Evolutionary conservation across 2,113 vertebrate genomes (phyloP).

Genomic region (Cyprinodon variegatus): DNA sequence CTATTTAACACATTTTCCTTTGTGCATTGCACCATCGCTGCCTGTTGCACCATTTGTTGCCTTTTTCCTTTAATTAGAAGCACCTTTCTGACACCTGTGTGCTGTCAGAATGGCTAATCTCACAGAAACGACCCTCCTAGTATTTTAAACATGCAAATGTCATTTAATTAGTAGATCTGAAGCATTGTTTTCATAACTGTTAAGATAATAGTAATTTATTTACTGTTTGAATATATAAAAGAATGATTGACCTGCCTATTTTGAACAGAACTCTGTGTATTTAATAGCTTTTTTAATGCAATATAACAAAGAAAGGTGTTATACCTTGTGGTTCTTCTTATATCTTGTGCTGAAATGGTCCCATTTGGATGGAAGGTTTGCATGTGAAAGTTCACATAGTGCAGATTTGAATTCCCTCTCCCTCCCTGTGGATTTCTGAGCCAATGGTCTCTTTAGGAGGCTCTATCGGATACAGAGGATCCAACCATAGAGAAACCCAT

Average conservation of each 20-base stretch:
- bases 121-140: not conserved
- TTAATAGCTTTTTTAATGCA: not conserved
- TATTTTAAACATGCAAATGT: not conserved
- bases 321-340: not conserved
- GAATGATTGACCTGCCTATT: not conserved
- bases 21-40: not conserved
- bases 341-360: not conserved
- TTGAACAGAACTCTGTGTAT: not conserved
- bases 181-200: not conserved
- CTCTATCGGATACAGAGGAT: slow-evolving; percentile 40
- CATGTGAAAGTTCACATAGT: slow-evolving; percentile 30
- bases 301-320: not conserved
- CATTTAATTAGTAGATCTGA: too few species aligned
- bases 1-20: not conserved
- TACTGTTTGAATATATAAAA: not conserved
- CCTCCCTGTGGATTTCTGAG: not conserved
- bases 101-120: not conserved
- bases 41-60: not conserved
- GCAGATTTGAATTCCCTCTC: not conserved
- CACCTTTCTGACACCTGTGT: not conserved
- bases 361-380: slow-evolving; percentile 46
- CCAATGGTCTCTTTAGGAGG: slow-evolving; percentile 48
- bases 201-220: not conserved
- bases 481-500: slow-evolving; percentile 13
- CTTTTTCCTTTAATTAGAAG: not conserved